Evolutionary conservation across 2,888 invertebrate species (phyloP).

Genomic region (Tribolium freemani): DNA sequence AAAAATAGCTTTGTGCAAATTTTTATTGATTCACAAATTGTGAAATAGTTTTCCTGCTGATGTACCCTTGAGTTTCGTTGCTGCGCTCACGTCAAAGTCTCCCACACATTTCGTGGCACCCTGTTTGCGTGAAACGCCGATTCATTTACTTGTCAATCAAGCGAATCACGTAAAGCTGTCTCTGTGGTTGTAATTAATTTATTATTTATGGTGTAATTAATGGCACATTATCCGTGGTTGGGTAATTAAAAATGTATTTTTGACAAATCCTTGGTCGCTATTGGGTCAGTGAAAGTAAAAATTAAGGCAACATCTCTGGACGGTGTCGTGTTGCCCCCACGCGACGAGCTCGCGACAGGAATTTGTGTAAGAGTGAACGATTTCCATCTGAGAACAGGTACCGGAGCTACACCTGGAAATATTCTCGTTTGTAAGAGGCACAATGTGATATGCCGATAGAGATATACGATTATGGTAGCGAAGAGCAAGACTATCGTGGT

Average conservation of each 20-base stretch:
- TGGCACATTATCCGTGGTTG: slow-evolving; percentile 23
- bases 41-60: background rate
- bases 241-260: slow-evolving; percentile 26
- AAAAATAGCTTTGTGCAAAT: no score
- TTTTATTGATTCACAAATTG: no score
- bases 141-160: slow-evolving; percentile 22
- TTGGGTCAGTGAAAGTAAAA: slow-evolving; percentile 29
- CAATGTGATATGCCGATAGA: slow-evolving; percentile 36
- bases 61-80: background rate
- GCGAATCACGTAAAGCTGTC: slow-evolving; percentile 10
- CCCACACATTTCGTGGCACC: background rate
- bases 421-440: slow-evolving; percentile 37
- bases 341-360: slow-evolving; percentile 29
- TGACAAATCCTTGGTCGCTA: slow-evolving; percentile 13
- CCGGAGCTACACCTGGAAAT: slow-evolving; percentile 31
- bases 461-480: slow-evolving; percentile 44
- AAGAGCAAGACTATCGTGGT: slow-evolving; percentile 25
- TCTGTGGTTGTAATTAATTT: slow-evolving; percentile 24
- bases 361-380: slow-evolving; percentile 34
- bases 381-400: slow-evolving; percentile 33
- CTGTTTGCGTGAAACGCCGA: background rate
- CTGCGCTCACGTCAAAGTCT: background rate
- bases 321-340: slow-evolving; percentile 27
- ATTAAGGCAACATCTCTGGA: slow-evolving; percentile 18
- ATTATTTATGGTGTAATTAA: slow-evolving; percentile 30